Percentiles rank a stretch among this genome's conserved stretches.
phyloP scores from a whole-genome alignment of 2,888 invertebrate species.

The Agrochola litura region DNA sequence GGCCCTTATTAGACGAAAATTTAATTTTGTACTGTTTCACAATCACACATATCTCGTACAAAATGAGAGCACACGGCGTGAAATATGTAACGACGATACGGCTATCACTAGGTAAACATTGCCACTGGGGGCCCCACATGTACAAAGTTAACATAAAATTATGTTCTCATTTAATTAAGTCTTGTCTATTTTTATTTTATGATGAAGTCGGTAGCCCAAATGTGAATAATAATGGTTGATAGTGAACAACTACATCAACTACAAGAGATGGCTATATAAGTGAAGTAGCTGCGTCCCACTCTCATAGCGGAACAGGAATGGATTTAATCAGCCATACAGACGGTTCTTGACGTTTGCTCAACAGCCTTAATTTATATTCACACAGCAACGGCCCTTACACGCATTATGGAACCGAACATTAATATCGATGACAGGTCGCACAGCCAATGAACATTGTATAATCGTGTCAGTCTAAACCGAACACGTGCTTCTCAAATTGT shows the following conservation, averaged over 20 bases:
- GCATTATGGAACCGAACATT: conserved; percentile 77
- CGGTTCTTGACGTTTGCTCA: conserved; percentile 72
- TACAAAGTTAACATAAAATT: conserved; percentile 46
- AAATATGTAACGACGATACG: conserved; percentile 60
- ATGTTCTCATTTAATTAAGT: conserved; percentile 53
- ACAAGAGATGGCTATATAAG: conserved; percentile 45
- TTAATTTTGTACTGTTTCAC: conserved; percentile 72
- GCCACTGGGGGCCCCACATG: conserved; percentile 55
- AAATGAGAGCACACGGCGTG: conserved; percentile 68
- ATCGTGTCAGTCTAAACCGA: conserved; percentile 34
- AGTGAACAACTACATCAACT: conserved; percentile 52
- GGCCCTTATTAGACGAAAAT: conserved; percentile 70
- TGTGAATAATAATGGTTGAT: conserved; percentile 43
- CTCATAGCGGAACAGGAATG: conserved; percentile 66
- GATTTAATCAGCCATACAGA: conserved; percentile 62
- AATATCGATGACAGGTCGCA: conserved; percentile 78
- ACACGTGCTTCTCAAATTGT: conserved; percentile 37
- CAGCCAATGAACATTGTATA: conserved; percentile 61
- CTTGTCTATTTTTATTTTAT: conserved; percentile 49
- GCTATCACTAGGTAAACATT: conserved; percentile 70
- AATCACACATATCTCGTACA: conserved; percentile 67
- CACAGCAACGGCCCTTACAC: conserved; percentile 71
- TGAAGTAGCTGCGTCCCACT: conserved; percentile 55
- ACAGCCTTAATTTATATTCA: conserved; percentile 82
- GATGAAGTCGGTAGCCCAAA: conserved; percentile 50